A percentile compares a stretch with the other conserved stretches of the same genome.
phyloP scores from a whole-genome alignment of 2,113 vertebrate species.

The Leptodactylus fuscus region DNA sequence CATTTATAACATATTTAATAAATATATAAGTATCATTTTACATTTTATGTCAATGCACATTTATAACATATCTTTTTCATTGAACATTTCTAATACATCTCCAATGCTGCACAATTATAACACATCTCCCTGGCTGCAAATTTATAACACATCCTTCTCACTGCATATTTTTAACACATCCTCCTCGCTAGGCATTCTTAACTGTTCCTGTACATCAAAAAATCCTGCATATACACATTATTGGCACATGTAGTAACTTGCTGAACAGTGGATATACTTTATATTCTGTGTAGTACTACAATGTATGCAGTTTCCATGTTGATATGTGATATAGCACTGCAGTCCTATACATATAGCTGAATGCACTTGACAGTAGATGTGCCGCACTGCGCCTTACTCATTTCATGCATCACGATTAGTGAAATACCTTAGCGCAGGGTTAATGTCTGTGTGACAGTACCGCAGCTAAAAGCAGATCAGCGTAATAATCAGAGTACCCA shows the following conservation, averaged over 20 bases:
- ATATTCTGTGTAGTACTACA: too few species aligned
- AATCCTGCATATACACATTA: too few species aligned
- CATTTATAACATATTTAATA: not conserved
- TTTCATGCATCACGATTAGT: not conserved
- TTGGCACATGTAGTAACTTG: too few species aligned
- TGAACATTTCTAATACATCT: constrained; percentile 11
- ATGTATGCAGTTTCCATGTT: too few species aligned
- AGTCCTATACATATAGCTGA: not conserved
- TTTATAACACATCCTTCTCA: not conserved
- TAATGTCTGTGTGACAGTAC: constrained; percentile 12
- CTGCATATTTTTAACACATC: not conserved
- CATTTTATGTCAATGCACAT: not conserved
- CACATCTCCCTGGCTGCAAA: not conserved
- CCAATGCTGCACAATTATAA: not conserved
- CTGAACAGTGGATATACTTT: too few species aligned
- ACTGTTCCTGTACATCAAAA: too few species aligned
- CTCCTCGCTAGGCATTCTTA: too few species aligned
- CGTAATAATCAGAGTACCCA: not conserved
- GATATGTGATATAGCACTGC: too few species aligned
- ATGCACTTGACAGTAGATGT: not conserved
- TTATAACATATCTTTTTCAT: not conserved
- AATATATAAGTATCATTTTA: too few species aligned
- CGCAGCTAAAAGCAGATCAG: not conserved
- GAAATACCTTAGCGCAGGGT: not conserved
- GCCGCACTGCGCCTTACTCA: constrained; percentile 28